These are phyloP conservation scores for Podarcis lilfordi DNA, from an alignment of 2,797 vertebrate genomes.

Conservation along the genomic window DNA sequence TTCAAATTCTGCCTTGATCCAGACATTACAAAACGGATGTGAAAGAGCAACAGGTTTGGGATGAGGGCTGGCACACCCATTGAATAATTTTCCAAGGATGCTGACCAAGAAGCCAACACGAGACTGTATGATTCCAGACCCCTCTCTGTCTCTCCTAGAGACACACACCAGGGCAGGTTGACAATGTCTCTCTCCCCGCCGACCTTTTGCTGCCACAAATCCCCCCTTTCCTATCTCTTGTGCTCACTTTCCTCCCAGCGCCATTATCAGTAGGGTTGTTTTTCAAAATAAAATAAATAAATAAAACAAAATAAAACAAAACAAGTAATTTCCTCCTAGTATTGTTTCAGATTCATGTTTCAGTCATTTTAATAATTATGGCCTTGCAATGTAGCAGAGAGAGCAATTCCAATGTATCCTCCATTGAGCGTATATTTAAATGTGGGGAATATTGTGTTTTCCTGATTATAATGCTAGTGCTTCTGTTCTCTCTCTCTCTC, in stretches of 20 bases:
- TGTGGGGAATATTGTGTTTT: too few relatives aligned
- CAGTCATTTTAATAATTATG: neutral
- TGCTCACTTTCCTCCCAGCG: neutral
- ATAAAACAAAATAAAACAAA: neutral
- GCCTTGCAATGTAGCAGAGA: constrained; percentile 19
- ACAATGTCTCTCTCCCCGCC: neutral
- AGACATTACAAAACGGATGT: neutral
- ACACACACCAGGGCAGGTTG: neutral
- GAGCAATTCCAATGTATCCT: constrained; percentile 30
- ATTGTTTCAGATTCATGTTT: constrained; percentile 25
- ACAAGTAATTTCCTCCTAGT: constrained; percentile 30
- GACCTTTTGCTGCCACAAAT: neutral
- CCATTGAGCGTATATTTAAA: neutral
- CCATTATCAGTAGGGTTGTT: neutral
- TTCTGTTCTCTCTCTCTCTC: too few relatives aligned
- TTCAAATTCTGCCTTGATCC: neutral
- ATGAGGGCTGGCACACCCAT: neutral
- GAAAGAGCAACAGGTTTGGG: neutral
- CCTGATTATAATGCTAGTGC: too few relatives aligned
- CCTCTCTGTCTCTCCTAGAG: too few relatives aligned
- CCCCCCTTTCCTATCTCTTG: neutral
- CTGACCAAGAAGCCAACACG: too few relatives aligned
- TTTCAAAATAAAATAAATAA: too few relatives aligned
- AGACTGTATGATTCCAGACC: neutral
- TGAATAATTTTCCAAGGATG: too few relatives aligned